Evolutionary conservation across 2,113 vertebrate genomes (phyloP), one percentile per base, ranked within the genome.

Genomic region (Thamnophis sirtalis): DNA sequence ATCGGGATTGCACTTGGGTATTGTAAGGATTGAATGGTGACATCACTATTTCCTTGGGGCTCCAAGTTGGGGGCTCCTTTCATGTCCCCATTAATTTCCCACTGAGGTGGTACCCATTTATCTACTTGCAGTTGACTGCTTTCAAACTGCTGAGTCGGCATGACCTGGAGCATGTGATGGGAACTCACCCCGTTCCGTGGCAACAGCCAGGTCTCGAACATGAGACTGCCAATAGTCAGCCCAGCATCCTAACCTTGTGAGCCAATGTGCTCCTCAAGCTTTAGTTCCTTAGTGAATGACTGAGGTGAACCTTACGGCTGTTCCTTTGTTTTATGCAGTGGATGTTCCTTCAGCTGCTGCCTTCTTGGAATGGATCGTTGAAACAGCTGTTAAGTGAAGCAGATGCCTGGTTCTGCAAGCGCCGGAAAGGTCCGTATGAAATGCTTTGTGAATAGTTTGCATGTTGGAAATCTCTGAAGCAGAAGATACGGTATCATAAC

Each of bases 311-410:
- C 91, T 96, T 17, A 93, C 48, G 28, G 0, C 49, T 38, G 8
- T 88, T 43, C 93, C 8, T 90, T 43, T 93, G 84, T 96, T 94
- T 93, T 93, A 22, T 26, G 6, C 92, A 99, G 99, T 99, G 99
- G 99, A 99, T 99, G 98, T 99, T 99, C 93, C 98, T 99, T 93
- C 99, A 99, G 97, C 97, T 99, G 22, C 98, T 99, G 96, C 98
- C 98, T 91, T 98, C 98, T 1, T 99, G 99, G 99, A 99, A 98
- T 17, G 99, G 99, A 15, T 98, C 98, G 4, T 97, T 99, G 95
- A 99, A 99, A 95, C 98, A 99, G 92, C 98, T 99, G 87, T 95
- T 99, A 26, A 93, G 96, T 0, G 99, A 99, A 92, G 98, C 99
- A 3, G 99, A 99, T 51, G 96, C 97, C 92, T 99, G 99, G 99